Evolutionary conservation across 2,888 invertebrate species (phyloP).

Genomic region (Mythimna vitellina): DNA sequence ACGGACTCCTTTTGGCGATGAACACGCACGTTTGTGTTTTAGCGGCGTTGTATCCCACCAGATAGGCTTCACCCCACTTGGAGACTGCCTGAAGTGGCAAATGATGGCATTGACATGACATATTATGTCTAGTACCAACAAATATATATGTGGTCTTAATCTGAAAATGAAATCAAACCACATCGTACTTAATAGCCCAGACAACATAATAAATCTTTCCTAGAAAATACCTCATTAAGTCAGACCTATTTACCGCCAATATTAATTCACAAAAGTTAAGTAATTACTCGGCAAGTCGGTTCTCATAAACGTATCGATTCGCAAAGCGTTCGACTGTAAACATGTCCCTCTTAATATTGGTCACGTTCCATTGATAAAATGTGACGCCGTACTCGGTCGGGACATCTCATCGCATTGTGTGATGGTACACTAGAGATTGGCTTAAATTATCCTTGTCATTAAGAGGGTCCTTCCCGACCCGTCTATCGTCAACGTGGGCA

Average conservation of each 20-base stretch:
- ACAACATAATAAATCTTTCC: not conserved
- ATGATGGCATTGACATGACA: too few species aligned
- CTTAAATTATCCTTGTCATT: not conserved
- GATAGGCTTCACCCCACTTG: too few species aligned
- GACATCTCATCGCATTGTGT: conserved; percentile 20
- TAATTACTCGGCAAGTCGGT: conserved; percentile 35
- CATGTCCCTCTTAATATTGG: conserved; percentile 35
- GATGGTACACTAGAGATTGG: conserved; percentile 1
- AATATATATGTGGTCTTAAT: too few species aligned
- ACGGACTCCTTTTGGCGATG: too few species aligned
- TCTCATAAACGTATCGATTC: conserved; percentile 30
- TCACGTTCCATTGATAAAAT: conserved; percentile 40
- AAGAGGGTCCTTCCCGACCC: too few species aligned
- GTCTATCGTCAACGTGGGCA: too few species aligned
- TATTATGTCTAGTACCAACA: too few species aligned
- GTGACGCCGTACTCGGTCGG: conserved; percentile 30
- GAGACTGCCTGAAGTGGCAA: too few species aligned
- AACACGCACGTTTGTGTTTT: too few species aligned
- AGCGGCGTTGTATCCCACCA: too few species aligned
- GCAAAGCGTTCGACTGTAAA: conserved; percentile 31
- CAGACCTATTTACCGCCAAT: conserved; percentile 2
- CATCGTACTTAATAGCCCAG: not conserved
- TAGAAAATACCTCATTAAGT: not conserved
- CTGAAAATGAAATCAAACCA: not conserved
- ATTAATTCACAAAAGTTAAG: conserved; percentile 17